Conservation (phyloP, 2,113 vertebrate species). For the Lophochroa leadbeateri region DNA sequence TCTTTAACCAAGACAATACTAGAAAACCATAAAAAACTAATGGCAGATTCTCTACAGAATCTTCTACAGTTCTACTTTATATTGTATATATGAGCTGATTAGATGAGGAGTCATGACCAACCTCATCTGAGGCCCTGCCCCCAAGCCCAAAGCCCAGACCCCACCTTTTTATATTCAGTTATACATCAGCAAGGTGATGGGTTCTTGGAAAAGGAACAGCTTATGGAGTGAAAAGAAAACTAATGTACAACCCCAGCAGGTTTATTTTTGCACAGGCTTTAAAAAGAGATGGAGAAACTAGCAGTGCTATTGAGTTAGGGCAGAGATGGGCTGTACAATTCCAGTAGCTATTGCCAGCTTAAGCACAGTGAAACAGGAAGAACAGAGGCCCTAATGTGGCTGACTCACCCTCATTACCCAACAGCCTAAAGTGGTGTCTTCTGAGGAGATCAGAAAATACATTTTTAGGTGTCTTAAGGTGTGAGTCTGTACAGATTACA, state of each 20-base stretch:
- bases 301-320: constrained; percentile 13
- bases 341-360: constrained; percentile 34
- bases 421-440: constrained; percentile 4
- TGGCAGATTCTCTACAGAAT: not conserved
- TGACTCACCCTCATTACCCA: constrained; percentile 47
- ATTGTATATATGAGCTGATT: not conserved
- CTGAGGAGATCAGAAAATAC: constrained; percentile 18
- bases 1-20: constrained; percentile 27
- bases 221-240: constrained; percentile 32
- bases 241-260: constrained; percentile 13
- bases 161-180: not conserved
- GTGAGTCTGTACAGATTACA: not conserved
- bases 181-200: not conserved
- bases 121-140: not conserved
- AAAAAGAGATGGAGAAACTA: constrained; percentile 30
- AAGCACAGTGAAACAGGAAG: constrained; percentile 29
- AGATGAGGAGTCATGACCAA: not conserved
- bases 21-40: not conserved
- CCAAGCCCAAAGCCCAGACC: not conserved
- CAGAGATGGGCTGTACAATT: constrained; percentile 31
- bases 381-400: constrained; percentile 28
- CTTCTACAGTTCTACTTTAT: not conserved
- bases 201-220: constrained; percentile 4
- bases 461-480: constrained; percentile 2
- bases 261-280: constrained; percentile 34